These are phyloP conservation scores for Plumapathes pennacea DNA, from an alignment of 92 coral and sea anemone species.

Conservation along the genomic window DNA sequence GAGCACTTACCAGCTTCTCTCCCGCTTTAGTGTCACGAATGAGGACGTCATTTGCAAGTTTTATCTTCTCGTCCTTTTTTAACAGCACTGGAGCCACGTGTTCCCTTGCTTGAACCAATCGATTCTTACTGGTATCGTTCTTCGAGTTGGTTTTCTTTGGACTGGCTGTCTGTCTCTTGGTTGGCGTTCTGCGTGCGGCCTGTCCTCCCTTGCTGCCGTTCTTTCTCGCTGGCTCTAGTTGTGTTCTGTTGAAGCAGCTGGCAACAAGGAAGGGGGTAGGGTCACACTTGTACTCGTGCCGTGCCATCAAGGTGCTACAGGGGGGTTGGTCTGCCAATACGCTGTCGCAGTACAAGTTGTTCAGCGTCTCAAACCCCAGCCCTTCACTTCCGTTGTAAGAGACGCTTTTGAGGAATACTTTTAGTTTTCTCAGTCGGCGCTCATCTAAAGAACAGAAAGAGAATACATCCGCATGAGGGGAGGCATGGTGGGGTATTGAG, in stretches of 20 bases:
- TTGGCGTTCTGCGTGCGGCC: neutral
- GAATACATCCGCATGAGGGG: too few species aligned
- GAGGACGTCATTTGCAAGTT: too few species aligned
- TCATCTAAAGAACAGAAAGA: slow-evolving; percentile 52
- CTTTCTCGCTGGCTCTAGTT: slow-evolving; percentile 15
- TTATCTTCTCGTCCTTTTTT: neutral
- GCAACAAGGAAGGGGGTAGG: slow-evolving; percentile 93
- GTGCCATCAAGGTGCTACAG: slow-evolving; percentile 58
- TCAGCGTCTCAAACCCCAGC: slow-evolving; percentile 67
- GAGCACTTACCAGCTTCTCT: too few species aligned
- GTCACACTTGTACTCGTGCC: slow-evolving; percentile 72
- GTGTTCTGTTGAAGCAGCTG: slow-evolving; percentile 90
- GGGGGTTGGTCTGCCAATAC: slow-evolving; percentile 80
- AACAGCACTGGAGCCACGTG: neutral
- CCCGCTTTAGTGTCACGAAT: too few species aligned
- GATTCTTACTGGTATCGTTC: too few species aligned
- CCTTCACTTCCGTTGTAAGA: slow-evolving; percentile 93
- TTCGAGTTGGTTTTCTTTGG: neutral
- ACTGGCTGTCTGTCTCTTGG: slow-evolving; percentile 6
- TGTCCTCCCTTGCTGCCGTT: neutral
- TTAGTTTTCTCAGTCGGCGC: slow-evolving; percentile 83
- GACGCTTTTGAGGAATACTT: slow-evolving; percentile 89
- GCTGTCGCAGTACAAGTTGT: slow-evolving; percentile 72
- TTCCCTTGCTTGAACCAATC: slow-evolving; percentile 1
- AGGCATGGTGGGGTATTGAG: too few species aligned